Evolutionary conservation across 1,140 invertebrate genomes (phyloP).

Genomic region (Drosophila kurseongensis): DNA sequence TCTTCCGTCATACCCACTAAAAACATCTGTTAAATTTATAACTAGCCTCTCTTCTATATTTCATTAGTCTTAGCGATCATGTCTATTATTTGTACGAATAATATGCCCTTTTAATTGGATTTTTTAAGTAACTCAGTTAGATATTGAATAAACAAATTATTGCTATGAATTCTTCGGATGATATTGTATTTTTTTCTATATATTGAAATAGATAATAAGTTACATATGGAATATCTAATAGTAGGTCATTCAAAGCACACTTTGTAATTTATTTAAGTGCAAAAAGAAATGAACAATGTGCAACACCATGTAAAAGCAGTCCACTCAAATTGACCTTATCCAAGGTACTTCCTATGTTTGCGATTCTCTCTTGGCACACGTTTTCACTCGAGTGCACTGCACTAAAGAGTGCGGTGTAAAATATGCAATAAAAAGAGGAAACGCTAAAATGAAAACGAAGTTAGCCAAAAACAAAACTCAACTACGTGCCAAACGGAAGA

Average conservation of each 20-base stretch:
- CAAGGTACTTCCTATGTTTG: conserved; percentile 57
- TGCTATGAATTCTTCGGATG: conserved; percentile 27
- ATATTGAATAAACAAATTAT: conserved; percentile 77
- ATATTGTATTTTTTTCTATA: no score
- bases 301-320: conserved; percentile 8
- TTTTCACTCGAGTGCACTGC: conserved; percentile 47
- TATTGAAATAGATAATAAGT: neutral
- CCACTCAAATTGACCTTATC: conserved; percentile 8
- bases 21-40: conserved; percentile 17
- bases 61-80: conserved; percentile 64
- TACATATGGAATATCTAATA: neutral
- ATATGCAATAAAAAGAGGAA: conserved; percentile 29
- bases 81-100: conserved; percentile 56
- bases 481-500: conserved; percentile 56
- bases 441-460: conserved; percentile 38
- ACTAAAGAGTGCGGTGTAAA: conserved; percentile 24
- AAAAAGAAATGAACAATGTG: conserved; percentile 3
- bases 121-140: conserved; percentile 65
- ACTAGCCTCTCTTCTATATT: conserved; percentile 42
- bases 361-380: conserved; percentile 49
- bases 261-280: conserved; percentile 2
- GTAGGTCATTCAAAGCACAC: neutral
- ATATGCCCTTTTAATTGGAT: conserved; percentile 62
- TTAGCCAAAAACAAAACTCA: conserved; percentile 48
- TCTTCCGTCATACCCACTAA: conserved; percentile 36